Evolutionary conservation across 1,140 invertebrate species (phyloP).

Genomic region (Drosophila lacteicornis): DNA sequence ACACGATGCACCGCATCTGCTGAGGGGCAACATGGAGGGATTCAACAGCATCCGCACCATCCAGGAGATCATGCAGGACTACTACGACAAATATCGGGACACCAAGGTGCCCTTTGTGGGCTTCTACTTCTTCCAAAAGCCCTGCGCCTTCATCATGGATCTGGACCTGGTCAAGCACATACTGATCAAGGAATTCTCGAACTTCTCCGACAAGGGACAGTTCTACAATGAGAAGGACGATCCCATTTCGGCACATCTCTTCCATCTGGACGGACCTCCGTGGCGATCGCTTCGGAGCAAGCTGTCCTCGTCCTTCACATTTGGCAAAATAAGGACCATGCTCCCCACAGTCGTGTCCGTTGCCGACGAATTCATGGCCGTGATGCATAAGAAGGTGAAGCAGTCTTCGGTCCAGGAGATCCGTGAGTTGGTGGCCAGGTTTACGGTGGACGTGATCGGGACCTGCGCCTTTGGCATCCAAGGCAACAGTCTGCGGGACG

Average conservation of each 20-base stretch:
- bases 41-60: conserved; percentile 6
- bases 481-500: conserved; percentile 85
- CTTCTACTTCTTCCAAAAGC: conserved; percentile 84
- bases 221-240: conserved; percentile 85
- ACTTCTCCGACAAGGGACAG: conserved; percentile 86
- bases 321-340: conserved; percentile 87
- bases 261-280: conserved; percentile 84
- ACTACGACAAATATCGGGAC: conserved; percentile 72
- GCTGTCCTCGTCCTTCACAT: conserved; percentile 86
- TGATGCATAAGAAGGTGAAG: conserved; percentile 31
- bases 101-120: conserved; percentile 71
- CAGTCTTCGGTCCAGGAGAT: conserved; percentile 48
- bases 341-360: conserved; percentile 80
- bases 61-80: conserved; percentile 21
- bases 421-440: conserved; percentile 66
- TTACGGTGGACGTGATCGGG: conserved; percentile 86
- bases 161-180: conserved; percentile 87
- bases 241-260: conserved; percentile 85
- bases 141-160: conserved; percentile 85
- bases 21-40: conserved; percentile 67
- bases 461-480: conserved; percentile 88
- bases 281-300: conserved; percentile 86
- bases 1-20: conserved; percentile 60
- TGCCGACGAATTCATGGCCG: conserved; percentile 43
- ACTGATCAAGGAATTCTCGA: conserved; percentile 87